A percentile compares a stretch with the other conserved stretches of the same genome.
Conservation (phyloP, 2,888 invertebrate genomes). For the Cremastinae sp. region DNA sequence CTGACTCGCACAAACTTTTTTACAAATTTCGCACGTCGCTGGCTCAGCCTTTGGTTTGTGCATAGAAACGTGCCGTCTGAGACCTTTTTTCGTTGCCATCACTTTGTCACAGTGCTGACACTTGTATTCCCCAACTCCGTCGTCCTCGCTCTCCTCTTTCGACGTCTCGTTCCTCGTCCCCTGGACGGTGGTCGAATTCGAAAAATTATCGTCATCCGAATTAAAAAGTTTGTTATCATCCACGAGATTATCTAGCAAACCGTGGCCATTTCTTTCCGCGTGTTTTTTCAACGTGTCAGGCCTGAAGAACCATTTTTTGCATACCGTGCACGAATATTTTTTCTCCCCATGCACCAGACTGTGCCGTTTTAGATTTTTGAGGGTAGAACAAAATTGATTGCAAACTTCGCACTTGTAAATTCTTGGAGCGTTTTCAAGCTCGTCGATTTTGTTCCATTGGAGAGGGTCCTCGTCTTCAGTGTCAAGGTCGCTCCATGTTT, state of each 20-base stretch:
- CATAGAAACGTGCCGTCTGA: constrained; percentile 77
- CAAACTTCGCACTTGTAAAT: constrained; percentile 77
- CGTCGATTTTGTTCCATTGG: constrained; percentile 65
- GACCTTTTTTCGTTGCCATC: constrained; percentile 78
- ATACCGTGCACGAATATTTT: constrained; percentile 78
- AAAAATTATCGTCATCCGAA: constrained; percentile 74
- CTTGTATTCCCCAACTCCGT: constrained; percentile 74
- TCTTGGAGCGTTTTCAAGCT: constrained; percentile 72
- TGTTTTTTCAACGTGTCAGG: constrained; percentile 78
- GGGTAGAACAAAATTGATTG: constrained; percentile 76
- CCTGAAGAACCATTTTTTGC: constrained; percentile 78
- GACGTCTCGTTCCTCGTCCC: constrained; percentile 19
- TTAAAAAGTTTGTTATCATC: constrained; percentile 78
- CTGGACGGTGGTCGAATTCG: constrained; percentile 34
- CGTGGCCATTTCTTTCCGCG: constrained; percentile 78
- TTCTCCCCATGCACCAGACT: constrained; percentile 78
- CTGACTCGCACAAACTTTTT: constrained; percentile 78
- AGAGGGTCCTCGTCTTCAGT: constrained; percentile 68
- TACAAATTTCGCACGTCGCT: constrained; percentile 77
- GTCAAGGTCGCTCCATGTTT: constrained; percentile 70
- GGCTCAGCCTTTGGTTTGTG: constrained; percentile 79
- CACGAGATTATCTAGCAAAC: constrained; percentile 75
- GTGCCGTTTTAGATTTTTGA: constrained; percentile 77
- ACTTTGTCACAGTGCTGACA: constrained; percentile 78
- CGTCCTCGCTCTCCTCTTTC: constrained; percentile 63